phyloP scores from a whole-genome alignment of 2,113 vertebrate genomes.

The Apteryx owenii region DNA sequence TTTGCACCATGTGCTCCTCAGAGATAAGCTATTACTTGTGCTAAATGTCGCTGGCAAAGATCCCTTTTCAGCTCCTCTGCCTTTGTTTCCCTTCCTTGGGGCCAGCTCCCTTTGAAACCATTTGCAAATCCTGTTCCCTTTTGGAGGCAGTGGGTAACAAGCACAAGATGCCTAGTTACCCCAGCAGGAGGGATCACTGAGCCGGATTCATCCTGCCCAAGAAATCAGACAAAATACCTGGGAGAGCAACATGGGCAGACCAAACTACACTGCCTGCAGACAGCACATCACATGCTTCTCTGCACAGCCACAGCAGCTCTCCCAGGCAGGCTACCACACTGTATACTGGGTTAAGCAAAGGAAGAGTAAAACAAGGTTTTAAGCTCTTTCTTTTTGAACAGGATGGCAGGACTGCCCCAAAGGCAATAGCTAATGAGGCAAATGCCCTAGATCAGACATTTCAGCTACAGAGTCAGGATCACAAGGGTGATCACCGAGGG shows the following conservation, averaged over 20 bases:
- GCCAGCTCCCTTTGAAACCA: not conserved
- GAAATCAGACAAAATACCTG: not conserved
- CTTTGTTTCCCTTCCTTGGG: not conserved
- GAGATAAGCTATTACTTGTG: not conserved
- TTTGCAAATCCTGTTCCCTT: not conserved
- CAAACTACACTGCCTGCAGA: not conserved
- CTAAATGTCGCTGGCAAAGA: not conserved
- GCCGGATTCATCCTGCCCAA: not conserved
- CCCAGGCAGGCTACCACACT: fast-evolving
- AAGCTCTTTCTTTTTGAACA: not conserved
- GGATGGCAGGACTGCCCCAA: not conserved
- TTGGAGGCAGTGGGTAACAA: not conserved
- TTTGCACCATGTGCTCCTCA: not conserved
- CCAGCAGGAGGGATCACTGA: not conserved
- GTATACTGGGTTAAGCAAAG: not conserved
- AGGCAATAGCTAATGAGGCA: not conserved
- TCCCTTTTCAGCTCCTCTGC: not conserved
- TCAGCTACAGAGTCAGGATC: not conserved
- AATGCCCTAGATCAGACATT: not conserved
- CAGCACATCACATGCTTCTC: not conserved
- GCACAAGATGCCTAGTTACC: not conserved
- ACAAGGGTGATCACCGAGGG: not conserved
- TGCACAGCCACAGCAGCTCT: not conserved
- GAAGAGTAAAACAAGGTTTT: not conserved
- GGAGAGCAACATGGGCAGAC: not conserved